Conservation (phyloP, 1,140 invertebrate species). For the Nasonia longicornis region DNA sequence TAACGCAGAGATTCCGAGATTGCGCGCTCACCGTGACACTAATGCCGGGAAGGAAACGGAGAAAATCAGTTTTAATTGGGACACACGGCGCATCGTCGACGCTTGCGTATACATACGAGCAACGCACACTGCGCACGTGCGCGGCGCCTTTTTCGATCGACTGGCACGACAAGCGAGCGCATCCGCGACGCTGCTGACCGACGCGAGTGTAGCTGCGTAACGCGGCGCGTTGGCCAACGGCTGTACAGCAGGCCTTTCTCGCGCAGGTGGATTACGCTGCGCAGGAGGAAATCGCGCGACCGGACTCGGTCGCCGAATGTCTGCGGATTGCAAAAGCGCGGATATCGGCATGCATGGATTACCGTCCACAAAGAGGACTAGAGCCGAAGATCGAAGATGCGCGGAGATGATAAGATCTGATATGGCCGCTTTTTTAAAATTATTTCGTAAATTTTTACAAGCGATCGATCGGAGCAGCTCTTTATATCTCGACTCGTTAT, state of each 20-base stretch:
- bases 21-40: constrained; percentile 68
- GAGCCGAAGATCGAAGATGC: too few species aligned
- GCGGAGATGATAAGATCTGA: too few species aligned
- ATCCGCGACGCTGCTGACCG: not conserved
- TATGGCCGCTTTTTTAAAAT: too few species aligned
- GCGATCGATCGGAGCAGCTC: not conserved
- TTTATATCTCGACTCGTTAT: constrained; percentile 54
- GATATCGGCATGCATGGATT: not conserved
- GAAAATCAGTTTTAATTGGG: constrained; percentile 68
- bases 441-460: not conserved
- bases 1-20: constrained; percentile 65
- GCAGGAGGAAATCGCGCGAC: constrained; percentile 1
- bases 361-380: not conserved
- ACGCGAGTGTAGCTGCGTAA: not conserved
- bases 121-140: not conserved
- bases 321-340: not conserved
- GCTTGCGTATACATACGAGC: not conserved
- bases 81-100: constrained; percentile 50
- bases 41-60: constrained; percentile 66
- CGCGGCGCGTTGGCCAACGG: not conserved
- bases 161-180: constrained; percentile 6
- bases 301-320: not conserved
- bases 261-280: not conserved
- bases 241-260: not conserved
- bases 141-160: constrained; percentile 9